These are phyloP conservation scores for Indri indri DNA, from an alignment of 2,113 vertebrate genomes.

Conservation along the genomic window DNA sequence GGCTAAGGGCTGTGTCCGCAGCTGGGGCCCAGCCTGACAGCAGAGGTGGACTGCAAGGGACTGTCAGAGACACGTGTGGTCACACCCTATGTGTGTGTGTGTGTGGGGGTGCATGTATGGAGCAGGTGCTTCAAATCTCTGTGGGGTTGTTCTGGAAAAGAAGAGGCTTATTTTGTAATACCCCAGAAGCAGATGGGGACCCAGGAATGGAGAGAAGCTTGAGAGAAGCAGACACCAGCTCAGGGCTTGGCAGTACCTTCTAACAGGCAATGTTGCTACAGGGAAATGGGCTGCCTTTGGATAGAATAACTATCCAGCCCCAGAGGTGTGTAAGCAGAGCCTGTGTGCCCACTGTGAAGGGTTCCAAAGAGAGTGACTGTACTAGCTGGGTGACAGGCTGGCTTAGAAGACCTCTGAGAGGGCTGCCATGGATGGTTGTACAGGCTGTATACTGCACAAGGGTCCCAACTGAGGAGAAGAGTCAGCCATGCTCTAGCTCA, in stretches of 20 bases:
- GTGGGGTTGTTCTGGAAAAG: neutral
- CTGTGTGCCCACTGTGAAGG: neutral
- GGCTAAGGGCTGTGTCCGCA: neutral
- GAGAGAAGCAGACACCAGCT: neutral
- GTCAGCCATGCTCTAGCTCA: neutral
- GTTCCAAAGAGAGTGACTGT: neutral
- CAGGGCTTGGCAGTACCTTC: neutral
- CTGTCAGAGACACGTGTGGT: neutral
- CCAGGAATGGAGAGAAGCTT: neutral
- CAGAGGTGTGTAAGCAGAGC: neutral
- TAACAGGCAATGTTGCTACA: neutral
- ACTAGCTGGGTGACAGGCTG: neutral
- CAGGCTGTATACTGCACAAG: neutral
- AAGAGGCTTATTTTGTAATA: neutral
- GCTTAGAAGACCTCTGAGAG: neutral
- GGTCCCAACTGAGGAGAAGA: neutral
- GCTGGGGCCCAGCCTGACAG: neutral
- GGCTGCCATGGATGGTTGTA: neutral
- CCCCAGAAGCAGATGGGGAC: neutral
- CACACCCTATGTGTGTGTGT: too few relatives aligned
- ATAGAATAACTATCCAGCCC: neutral
- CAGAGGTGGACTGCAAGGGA: neutral
- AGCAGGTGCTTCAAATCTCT: neutral
- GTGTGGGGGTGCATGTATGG: neutral
- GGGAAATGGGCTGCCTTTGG: neutral